Evolutionary conservation across 2,113 vertebrate species (phyloP), one percentile per base, ranked within the genome.

Genomic region (Tetrax tetrax): DNA sequence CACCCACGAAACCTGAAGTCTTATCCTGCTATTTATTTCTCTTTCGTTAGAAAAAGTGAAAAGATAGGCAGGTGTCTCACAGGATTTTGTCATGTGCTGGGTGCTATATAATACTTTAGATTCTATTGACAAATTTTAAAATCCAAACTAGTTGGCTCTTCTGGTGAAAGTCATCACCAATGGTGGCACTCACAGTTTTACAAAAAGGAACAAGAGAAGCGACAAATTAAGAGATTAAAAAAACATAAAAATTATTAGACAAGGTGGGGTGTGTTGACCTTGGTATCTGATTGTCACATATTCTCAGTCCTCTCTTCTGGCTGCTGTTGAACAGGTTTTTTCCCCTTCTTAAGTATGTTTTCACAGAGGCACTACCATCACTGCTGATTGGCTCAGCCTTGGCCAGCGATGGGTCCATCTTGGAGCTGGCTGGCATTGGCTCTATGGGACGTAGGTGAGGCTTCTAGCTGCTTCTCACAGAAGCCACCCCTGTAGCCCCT

Each of bases 371-470:
- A 2, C n/a, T 60, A 68, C 38, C 45, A 53, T 33, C 4, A 11
- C 9, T 2, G 2, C 33, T 35, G 33, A 38, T 3, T 6, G 23
- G 24, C 33, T 83, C 6, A 4, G 23, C 12, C 37, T 51, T 14
- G 21, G 29, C 23, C 57, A 79, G 48, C 5, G 2, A 21, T 2
- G 0, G 37, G 43, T 47, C 20, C 1, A 0, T n/a, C 35, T 50
- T 21, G 31, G 20, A 35, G 10, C 20, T 1, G 0, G 22, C 13
- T 70, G 54, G 33, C 37, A 43, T 1, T 16, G n/a, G 24, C 23
- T 63, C 31, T 69, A 5, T 20, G 2, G 2, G 31, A 59, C 25
- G 68, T 4, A 10, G 10, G 10, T 12, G 24, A 68, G 68, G 12
- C 43, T 77, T 57, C 35, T 10, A 35, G 35, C 15, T 59, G 35